These are phyloP conservation scores for Benthosema pterotum DNA, from an alignment of 2,797 vertebrate genomes.

Conservation along the genomic window DNA sequence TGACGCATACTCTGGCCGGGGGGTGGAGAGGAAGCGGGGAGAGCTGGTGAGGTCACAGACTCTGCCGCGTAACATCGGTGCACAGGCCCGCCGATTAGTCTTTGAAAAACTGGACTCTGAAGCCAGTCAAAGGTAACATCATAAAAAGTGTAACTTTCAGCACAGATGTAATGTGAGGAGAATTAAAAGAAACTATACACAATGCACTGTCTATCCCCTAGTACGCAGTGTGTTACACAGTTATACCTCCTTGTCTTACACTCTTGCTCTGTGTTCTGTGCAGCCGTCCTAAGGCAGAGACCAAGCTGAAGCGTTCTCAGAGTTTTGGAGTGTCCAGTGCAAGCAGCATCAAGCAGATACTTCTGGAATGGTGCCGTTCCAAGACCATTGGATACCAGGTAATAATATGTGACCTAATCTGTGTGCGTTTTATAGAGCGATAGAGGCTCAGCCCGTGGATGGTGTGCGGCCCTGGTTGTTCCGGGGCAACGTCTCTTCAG, in stretches of 20 bases:
- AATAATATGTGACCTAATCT: constrained; percentile 7
- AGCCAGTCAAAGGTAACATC: constrained; percentile 81
- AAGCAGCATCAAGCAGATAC: constrained; percentile 97
- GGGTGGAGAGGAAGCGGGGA: constrained; percentile 83
- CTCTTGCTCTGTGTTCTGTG: neutral
- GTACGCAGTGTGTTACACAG: too few relatives aligned
- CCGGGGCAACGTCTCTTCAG: too few relatives aligned
- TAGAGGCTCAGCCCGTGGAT: too few relatives aligned
- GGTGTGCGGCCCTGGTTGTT: too few relatives aligned
- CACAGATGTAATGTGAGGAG: too few relatives aligned
- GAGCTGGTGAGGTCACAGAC: constrained; percentile 96
- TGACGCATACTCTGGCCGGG: constrained; percentile 56
- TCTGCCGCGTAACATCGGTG: constrained; percentile 86
- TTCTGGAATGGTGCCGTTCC: constrained; percentile 96
- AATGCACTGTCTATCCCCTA: too few relatives aligned
- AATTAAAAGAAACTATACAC: too few relatives aligned
- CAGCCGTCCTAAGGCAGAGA: constrained; percentile 75
- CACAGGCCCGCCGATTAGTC: constrained; percentile 87
- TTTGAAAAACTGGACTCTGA: constrained; percentile 90
- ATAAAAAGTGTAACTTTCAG: too few relatives aligned
- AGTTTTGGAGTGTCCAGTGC: constrained; percentile 95
- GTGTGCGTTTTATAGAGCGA: too few relatives aligned
- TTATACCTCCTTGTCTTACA: neutral
- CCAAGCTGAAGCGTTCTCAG: constrained; percentile 93
- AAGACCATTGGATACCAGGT: constrained; percentile 97